Percentiles rank a stretch among this genome's conserved stretches.
These are phyloP conservation scores for Propithecus deckenii DNA, from an alignment of 2,797 vertebrate species.

Conservation along the genomic window DNA sequence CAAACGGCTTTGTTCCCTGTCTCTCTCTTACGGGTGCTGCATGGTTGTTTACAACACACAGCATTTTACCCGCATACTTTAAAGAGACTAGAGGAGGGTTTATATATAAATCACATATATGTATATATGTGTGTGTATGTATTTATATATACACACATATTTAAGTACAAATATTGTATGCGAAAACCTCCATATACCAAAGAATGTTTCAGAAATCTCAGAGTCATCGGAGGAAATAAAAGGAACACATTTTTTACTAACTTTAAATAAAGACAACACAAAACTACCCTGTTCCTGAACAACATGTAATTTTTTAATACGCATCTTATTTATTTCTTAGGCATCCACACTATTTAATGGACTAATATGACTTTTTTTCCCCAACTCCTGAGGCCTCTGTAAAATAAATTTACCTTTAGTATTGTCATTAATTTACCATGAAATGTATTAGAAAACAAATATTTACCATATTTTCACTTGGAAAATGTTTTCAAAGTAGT, in stretches of 20 bases:
- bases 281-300: neutral
- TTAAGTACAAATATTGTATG: neutral
- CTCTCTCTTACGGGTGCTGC: neutral
- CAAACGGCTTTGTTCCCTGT: neutral
- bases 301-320: neutral
- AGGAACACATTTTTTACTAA: neutral
- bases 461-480: neutral
- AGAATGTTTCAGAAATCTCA: neutral
- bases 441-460: neutral
- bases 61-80: neutral
- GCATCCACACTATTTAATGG: neutral
- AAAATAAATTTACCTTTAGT: conserved; percentile 1
- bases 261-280: neutral
- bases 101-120: neutral
- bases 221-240: neutral
- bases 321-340: neutral
- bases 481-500: neutral
- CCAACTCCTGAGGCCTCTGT: neutral
- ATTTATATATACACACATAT: neutral
- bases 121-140: neutral
- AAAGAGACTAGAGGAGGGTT: neutral
- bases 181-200: neutral
- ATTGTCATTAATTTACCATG: neutral
- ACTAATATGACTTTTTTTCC: neutral
- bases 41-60: neutral